phyloP scores from a whole-genome alignment of 2,797 vertebrate genomes.

The Gorsachius magnificus region DNA sequence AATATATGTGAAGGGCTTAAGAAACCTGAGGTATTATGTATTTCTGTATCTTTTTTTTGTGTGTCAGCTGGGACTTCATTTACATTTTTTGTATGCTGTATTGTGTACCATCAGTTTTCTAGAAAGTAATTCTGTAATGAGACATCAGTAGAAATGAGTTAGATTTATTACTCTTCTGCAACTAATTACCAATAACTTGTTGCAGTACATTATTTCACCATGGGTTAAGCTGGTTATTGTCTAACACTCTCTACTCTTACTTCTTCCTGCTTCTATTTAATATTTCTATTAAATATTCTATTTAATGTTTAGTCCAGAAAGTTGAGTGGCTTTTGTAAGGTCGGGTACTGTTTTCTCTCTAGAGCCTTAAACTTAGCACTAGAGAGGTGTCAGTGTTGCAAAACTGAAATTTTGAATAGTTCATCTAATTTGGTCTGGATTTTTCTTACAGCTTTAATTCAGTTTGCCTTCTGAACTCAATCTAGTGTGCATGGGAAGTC shows the following conservation, averaged over 20 bases:
- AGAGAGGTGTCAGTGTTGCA: background rate
- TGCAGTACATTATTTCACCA: background rate
- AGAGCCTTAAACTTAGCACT: background rate
- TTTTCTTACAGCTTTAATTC: background rate
- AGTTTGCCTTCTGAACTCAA: background rate
- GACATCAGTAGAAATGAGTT: background rate
- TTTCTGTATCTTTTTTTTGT: background rate
- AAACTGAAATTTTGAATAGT: background rate
- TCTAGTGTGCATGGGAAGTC: background rate
- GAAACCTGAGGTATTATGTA: background rate
- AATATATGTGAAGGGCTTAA: background rate
- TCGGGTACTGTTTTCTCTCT: background rate
- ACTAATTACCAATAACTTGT: background rate
- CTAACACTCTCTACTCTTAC: background rate
- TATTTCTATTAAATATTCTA: background rate
- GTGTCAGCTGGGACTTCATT: background rate
- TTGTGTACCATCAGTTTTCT: background rate
- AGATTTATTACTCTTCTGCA: background rate
- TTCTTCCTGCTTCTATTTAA: background rate
- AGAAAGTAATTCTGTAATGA: background rate
- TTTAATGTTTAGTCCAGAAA: background rate
- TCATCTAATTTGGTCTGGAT: background rate
- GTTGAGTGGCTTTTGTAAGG: background rate
- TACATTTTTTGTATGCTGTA: background rate
- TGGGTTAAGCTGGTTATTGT: background rate